Percentiles rank a stretch among this genome's conserved stretches.
phyloP scores from a whole-genome alignment of 2,888 invertebrate species.

The Altica lythri region DNA sequence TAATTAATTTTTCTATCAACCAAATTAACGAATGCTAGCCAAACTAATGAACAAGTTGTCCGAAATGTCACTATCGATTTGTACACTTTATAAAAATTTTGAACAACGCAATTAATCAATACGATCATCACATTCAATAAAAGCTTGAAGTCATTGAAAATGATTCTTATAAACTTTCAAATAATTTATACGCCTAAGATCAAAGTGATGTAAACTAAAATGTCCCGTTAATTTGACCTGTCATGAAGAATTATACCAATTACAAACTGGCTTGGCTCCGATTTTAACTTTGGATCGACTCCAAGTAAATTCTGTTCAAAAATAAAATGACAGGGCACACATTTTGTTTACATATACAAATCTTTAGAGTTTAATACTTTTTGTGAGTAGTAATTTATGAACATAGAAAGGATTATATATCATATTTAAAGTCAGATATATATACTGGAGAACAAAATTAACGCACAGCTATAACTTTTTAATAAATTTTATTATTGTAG shows the following conservation, averaged over 20 bases:
- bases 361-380: too few relatives aligned
- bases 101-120: constrained; percentile 7
- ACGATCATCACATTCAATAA: constrained; percentile 3
- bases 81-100: neutral
- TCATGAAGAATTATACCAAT: constrained; percentile 44
- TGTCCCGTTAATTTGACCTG: constrained; percentile 39
- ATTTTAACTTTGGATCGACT: constrained; percentile 27
- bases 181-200: constrained; percentile 29
- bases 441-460: too few relatives aligned
- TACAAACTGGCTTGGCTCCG: constrained; percentile 31
- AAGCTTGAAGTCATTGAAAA: constrained; percentile 3
- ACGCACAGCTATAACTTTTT: too few relatives aligned
- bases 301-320: constrained; percentile 25
- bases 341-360: constrained; percentile 17
- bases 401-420: too few relatives aligned
- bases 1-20: too few relatives aligned
- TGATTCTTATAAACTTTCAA: constrained; percentile 10
- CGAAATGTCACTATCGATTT: constrained; percentile 2
- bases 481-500: too few relatives aligned
- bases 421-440: too few relatives aligned
- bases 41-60: too few relatives aligned
- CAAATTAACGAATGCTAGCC: too few relatives aligned
- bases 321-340: constrained; percentile 21
- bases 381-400: too few relatives aligned
- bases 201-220: constrained; percentile 27